Evolutionary conservation across 2,888 invertebrate species (phyloP), one percentile per base, ranked within the genome.

Genomic region (Fragum fragum): DNA sequence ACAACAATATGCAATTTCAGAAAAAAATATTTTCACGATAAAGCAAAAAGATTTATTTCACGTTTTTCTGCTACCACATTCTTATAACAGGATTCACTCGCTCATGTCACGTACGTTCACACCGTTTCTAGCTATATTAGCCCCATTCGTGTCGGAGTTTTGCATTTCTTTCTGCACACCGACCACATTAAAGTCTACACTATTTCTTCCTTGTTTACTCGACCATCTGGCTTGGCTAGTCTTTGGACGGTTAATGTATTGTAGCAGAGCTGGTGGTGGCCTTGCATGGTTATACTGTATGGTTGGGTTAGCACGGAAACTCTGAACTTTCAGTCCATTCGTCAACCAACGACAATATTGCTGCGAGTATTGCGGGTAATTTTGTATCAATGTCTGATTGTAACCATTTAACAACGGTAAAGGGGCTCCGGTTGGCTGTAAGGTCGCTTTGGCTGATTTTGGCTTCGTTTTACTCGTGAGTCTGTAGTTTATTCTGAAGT

Each of bases 261-360:
- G 86, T 14, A 85, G 29, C 14, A 85, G 55, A 2, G 86, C 76
- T 3, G 86, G 83, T 0, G 86, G 79, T 28, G 78, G 85, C 14
- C 72, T 53, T 14, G 81, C 73, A 16, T 81, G 82, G 28, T 18
- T 78, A 28, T 76, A 81, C 11, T 78, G 55, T 28, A 16, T 28
- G 14, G 42, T 61, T 18, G 71, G 72, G n/a, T 61, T 69, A n/a
- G 63, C 73, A n/a, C 79, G 73, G 55, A 89, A 80, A 73, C 88
- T 89, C 71, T 89, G 89, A 11, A 89, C 86, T 83, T 89, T 89
- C 11, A 89, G 73, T 28, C 89, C 88, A 55, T 85, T 75, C 21
- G 89, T 88, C 14, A 89, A 69, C 89, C 89, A 89, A 11, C 73
- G 81, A 47, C 86, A 79, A 39, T 87, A 86, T 75, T 71, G 76